Evolutionary conservation across 2,113 vertebrate species (phyloP), one percentile per base, ranked within the genome.

Genomic region (Micromys minutus): DNA sequence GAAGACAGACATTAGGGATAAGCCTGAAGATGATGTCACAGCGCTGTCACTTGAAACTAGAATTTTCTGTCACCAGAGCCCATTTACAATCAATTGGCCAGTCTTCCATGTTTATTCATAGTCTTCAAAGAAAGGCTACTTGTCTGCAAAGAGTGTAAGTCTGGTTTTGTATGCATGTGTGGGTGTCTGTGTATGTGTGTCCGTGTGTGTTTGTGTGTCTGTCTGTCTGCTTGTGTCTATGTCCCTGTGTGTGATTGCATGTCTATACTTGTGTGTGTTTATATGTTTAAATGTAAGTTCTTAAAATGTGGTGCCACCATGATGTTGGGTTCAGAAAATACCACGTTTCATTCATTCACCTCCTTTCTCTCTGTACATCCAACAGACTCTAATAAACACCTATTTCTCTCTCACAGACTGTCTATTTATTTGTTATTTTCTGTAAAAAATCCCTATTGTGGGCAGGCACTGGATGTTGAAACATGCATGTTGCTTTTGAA

Each of bases 361-460:
- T 74, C 67, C 31, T 90, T 94, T 87, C 74, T 90, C 76, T 93
- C 63, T 87, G 91, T n/a, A 91, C 79, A 36, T 81, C 96, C 93
- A 88, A 69, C 39, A 93, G 84, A n/a, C 4, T 88, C 87, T 90
- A 90, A 94, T 94, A 96, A 96, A 88, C 42, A 90, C 65, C 59
- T 72, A 93, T 90, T 96, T 92, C 52, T 69, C 59, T 91, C 75
- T 96, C 76, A 42, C 63, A 89, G 77, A 52, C 80, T 97, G 96
- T 87, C 75, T 83, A 57, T 93, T 93, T 96, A 93, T 96, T 90
- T 29, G 5, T 34, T 61, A 13, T 72, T 92, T 97, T 88, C 88
- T 95, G 95, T 34, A 45, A 29, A 95, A 94, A 94, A 85, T 69
- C 22, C 50, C 90, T 90, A 86, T 93, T 95, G 80, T 90, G 85